Percentiles rank a stretch among this genome's conserved stretches.
phyloP scores from a whole-genome alignment of 2,113 vertebrate species.

The Heterocephalus glaber region DNA sequence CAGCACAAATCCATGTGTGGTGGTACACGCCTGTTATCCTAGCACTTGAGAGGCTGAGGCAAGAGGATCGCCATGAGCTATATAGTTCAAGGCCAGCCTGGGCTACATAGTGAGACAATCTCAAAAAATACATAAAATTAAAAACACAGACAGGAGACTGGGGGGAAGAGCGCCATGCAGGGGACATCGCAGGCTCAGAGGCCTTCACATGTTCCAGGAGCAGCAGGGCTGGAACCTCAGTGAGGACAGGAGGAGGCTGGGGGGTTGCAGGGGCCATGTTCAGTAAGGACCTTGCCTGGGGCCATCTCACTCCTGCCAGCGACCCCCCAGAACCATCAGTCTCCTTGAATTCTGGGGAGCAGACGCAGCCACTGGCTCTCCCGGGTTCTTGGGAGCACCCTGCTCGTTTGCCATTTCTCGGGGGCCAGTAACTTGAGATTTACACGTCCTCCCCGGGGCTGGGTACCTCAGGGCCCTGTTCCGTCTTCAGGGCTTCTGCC shows the following conservation, averaged over 20 bases:
- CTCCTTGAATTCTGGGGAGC: too few species aligned
- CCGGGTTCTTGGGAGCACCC: not conserved
- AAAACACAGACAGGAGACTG: not conserved
- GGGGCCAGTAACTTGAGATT: constrained; percentile 38
- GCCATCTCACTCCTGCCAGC: not conserved
- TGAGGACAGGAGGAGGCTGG: accelerated
- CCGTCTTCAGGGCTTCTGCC: constrained; percentile 76
- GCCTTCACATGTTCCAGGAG: too few species aligned
- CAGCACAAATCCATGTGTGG: not conserved
- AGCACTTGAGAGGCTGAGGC: not conserved
- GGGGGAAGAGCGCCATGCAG: not conserved
- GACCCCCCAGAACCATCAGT: not conserved
- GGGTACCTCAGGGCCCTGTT: constrained; percentile 70
- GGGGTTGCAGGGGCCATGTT: too few species aligned
- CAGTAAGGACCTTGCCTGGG: not conserved
- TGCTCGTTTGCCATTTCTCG: constrained; percentile 15
- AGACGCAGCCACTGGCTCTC: not conserved
- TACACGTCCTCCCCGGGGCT: constrained; percentile 42
- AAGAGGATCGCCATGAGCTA: not conserved
- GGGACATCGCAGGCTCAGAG: not conserved
- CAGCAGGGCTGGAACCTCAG: not conserved
- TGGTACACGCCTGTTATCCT: not conserved
- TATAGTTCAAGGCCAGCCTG: not conserved
- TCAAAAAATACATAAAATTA: not conserved
- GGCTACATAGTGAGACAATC: not conserved